A percentile compares a stretch with the other conserved stretches of the same genome.
Conservation (phyloP, 2,797 vertebrate species). For the Danionella dracula region DNA sequence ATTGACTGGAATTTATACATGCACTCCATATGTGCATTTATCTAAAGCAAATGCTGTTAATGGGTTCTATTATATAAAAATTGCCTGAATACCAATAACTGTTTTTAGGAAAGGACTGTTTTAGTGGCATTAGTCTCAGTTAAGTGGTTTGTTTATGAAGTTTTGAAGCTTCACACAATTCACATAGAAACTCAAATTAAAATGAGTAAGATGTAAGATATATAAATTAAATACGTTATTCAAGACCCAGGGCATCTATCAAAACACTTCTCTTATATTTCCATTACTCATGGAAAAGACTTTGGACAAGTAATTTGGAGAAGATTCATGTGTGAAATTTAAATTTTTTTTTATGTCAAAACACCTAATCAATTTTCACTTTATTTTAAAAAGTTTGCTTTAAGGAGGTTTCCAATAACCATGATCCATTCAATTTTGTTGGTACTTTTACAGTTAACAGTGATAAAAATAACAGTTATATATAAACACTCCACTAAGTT, state of each 20-base stretch:
- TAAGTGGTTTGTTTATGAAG: background rate
- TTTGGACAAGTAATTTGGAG: background rate
- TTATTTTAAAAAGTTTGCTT: no score
- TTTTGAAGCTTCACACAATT: no score
- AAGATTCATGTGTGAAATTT: no score
- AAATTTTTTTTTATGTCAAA: no score
- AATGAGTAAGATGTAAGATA: no score
- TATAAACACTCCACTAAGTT: no score
- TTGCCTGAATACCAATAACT: background rate
- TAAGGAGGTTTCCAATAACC: no score
- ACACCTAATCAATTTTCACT: no score
- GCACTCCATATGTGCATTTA: background rate
- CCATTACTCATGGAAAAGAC: background rate
- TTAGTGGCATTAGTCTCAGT: background rate
- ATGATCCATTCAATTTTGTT: background rate
- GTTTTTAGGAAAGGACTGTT: background rate
- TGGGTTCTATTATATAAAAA: no score
- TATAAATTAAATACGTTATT: no score
- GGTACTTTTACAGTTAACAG: background rate
- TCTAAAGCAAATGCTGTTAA: background rate
- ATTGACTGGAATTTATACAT: conserved; percentile 11
- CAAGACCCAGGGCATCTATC: background rate
- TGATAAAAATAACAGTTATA: no score
- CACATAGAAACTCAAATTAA: no score
- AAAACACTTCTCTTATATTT: background rate